Evolutionary conservation across 2,888 invertebrate species (phyloP), one percentile per base, ranked within the genome.

Genomic region (Sinotaia quadrata): DNA sequence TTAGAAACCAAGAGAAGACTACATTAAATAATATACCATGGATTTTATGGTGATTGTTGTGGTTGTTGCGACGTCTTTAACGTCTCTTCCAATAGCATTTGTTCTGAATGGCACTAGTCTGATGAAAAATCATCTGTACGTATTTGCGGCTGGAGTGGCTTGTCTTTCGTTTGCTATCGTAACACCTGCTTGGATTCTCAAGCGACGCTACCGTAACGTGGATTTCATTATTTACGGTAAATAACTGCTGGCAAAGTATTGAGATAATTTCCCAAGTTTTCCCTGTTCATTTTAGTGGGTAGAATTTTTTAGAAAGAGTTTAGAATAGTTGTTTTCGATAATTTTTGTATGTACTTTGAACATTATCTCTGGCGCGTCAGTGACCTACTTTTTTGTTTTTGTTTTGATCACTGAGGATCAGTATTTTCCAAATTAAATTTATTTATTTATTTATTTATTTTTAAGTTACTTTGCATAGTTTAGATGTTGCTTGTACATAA

Each of bases 141-240:
- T 77, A 15, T 72, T 78, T 33, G 51, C 60, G 15, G 69, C 73
- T 15, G 79, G 76, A 29, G 66, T 66, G 10, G 61, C 72, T 34
- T 70, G 70, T 41, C 56, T 79, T 29, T 31, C 58, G 2, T 33
- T 75, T 1, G 70, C 73, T n/a, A 71, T 73, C 21, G 52, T 73
- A 0, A 47, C 73, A 8, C 78, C 79, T 15, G 68, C 63, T 0
- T 29, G 69, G 10, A 61, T 73, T 34, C 61, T 75, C 33, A 37
- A 71, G 33, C 61, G 69, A 18, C 66, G 67, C 49, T 73, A 67
- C 33, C 62, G 69, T 7, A 73, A 72, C 52, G 71, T 74, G 21
- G 76, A 76, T 51, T 75, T 74, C 2, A 27, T 76, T 29, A 74
- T 78, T 52, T 77, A 69, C 51, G 78, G 79, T 79, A 69, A 60